Conservation (phyloP, 2,113 vertebrate genomes). For the Triplophysa siluroides region DNA sequence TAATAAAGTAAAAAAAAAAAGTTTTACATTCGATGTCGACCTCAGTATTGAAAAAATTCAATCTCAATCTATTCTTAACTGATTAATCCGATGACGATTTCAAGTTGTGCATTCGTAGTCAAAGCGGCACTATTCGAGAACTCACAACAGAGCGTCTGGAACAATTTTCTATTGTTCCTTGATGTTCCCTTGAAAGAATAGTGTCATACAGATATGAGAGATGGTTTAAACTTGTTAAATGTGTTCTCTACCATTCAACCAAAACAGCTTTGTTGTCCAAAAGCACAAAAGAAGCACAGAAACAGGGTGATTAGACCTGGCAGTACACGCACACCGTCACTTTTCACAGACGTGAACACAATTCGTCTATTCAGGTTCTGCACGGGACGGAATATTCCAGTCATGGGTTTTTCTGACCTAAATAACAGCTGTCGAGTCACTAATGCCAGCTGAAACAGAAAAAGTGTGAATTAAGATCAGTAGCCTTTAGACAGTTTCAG, state of each 20-base stretch:
- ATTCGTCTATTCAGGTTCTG: constrained; percentile 72
- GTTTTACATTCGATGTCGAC: no score
- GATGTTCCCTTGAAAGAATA: not conserved
- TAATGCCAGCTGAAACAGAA: constrained; percentile 61
- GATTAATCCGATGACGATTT: no score
- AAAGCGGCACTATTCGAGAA: not conserved
- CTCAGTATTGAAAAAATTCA: no score
- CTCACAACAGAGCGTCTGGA: not conserved
- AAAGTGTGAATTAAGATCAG: not conserved
- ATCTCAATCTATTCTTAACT: not conserved
- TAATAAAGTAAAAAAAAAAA: no score
- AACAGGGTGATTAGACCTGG: constrained; percentile 38
- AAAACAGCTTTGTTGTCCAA: constrained; percentile 40
- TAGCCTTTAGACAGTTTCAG: no score
- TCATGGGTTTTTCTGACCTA: constrained; percentile 70
- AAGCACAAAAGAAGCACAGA: constrained; percentile 50
- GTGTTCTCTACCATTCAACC: not conserved
- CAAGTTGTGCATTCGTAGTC: no score
- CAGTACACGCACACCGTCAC: constrained; percentile 9
- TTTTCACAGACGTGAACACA: constrained; percentile 65
- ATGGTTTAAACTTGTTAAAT: not conserved
- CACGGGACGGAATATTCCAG: constrained; percentile 71
- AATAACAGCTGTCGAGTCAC: constrained; percentile 67
- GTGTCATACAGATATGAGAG: not conserved
- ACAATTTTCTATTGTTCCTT: not conserved